Evolutionary conservation across 2,797 vertebrate species (phyloP).

Genomic region (Sylvilagus floridanus): DNA sequence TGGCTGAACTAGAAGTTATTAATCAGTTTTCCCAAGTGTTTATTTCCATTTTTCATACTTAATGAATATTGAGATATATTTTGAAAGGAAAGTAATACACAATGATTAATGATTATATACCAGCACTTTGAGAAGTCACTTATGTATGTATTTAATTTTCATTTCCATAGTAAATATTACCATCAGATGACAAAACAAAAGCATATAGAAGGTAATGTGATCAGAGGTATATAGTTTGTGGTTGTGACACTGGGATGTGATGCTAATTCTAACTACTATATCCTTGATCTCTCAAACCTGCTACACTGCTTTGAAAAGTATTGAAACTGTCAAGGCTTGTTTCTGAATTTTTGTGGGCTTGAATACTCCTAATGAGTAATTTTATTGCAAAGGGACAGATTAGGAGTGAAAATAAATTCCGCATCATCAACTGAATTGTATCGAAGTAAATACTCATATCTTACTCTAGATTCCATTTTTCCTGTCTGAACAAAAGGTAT

Average conservation of each 20-base stretch:
- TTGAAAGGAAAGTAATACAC: slow-evolving; percentile 24
- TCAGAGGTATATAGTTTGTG: neutral
- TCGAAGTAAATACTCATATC: neutral
- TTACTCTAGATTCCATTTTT: neutral
- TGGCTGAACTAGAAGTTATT: neutral
- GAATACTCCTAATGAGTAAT: neutral
- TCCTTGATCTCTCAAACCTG: neutral
- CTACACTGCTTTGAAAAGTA: neutral
- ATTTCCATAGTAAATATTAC: slow-evolving; percentile 14
- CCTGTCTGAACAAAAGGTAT: too few relatives aligned
- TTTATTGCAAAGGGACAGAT: slow-evolving; percentile 37
- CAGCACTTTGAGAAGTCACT: slow-evolving; percentile 26
- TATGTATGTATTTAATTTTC: slow-evolving; percentile 37
- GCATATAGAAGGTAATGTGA: neutral
- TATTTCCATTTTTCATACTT: slow-evolving; percentile 55
- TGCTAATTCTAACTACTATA: neutral
- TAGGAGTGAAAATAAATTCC: slow-evolving; percentile 16
- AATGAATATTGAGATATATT: slow-evolving; percentile 25
- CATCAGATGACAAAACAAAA: slow-evolving; percentile 1
- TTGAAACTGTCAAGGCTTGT: neutral
- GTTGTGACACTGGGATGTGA: neutral
- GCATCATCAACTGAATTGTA: neutral
- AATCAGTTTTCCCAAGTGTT: slow-evolving; percentile 10
- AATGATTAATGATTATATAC: neutral
- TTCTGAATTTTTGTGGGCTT: slow-evolving; percentile 35